These are phyloP conservation scores for Drosophila arizonae DNA, from an alignment of 1,140 invertebrate species.

Conservation along the genomic window DNA sequence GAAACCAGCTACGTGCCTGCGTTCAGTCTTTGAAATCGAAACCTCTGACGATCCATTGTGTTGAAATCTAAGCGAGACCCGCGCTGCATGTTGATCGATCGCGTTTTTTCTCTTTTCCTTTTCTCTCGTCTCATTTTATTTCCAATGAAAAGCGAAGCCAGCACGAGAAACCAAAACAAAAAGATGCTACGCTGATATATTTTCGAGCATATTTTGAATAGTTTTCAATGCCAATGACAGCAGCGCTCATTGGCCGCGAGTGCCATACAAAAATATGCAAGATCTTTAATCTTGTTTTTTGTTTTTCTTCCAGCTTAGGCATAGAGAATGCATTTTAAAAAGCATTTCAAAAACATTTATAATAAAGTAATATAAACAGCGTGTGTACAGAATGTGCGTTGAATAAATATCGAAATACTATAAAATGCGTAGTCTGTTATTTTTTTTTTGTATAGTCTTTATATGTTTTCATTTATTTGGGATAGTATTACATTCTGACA, in stretches of 20 bases:
- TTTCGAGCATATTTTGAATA: constrained; percentile 71
- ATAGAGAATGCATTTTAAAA: not conserved
- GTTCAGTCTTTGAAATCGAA: constrained; percentile 73
- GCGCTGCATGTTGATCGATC: constrained; percentile 75
- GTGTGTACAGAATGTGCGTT: too few relatives aligned
- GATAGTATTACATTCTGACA: too few relatives aligned
- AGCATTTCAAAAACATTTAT: not conserved
- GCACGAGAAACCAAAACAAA: constrained; percentile 49
- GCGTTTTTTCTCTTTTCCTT: constrained; percentile 11
- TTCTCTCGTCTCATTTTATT: constrained; percentile 23
- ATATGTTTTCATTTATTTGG: too few relatives aligned
- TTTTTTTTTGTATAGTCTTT: too few relatives aligned
- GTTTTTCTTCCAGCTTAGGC: not conserved
- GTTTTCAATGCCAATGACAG: constrained; percentile 71
- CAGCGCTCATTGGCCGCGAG: constrained; percentile 2
- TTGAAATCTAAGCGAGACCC: constrained; percentile 70
- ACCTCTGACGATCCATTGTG: constrained; percentile 67
- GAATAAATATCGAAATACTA: too few relatives aligned
- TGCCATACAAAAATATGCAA: constrained; percentile 15
- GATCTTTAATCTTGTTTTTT: constrained; percentile 19
- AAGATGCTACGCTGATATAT: constrained; percentile 66
- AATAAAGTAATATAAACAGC: not conserved
- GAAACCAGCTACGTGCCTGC: constrained; percentile 54
- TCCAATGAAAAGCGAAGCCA: constrained; percentile 65
- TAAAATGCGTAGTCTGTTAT: too few relatives aligned